A percentile compares a stretch with the other conserved stretches of the same genome.
phyloP scores from a whole-genome alignment of 2,888 invertebrate species.

The Parochlus steinenii region DNA sequence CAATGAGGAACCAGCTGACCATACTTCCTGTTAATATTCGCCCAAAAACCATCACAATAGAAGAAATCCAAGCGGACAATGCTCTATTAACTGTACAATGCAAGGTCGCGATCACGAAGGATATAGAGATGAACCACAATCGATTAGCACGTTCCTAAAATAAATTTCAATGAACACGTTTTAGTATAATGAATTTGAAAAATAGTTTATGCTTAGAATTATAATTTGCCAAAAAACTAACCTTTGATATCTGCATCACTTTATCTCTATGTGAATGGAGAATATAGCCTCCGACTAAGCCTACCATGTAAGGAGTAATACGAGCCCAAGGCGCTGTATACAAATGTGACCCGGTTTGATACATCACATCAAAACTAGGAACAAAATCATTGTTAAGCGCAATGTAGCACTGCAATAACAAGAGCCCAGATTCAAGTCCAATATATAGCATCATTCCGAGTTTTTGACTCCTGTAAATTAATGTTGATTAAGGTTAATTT shows the following conservation, averaged over 20 bases:
- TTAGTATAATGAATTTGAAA: too few species aligned
- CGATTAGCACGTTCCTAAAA: too few species aligned
- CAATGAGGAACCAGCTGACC: constrained; percentile 38
- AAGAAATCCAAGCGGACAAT: too few species aligned
- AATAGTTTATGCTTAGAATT: too few species aligned
- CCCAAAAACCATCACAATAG: too few species aligned
- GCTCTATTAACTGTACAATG: too few species aligned
- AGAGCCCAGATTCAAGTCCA: constrained; percentile 3
- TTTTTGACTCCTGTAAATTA: constrained; percentile 9
- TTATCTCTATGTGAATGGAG: constrained; percentile 23
- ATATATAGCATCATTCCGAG: constrained; percentile 11
- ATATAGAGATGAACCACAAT: too few species aligned
- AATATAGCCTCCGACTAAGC: constrained; percentile 31
- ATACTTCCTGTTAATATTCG: constrained; percentile 38
- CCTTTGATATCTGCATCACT: too few species aligned
- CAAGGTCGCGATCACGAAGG: too few species aligned
- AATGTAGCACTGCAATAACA: constrained; percentile 1
- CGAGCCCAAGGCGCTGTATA: constrained; percentile 36
- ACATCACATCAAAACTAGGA: constrained; percentile 24
- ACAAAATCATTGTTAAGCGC: constrained; percentile 11
- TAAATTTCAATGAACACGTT: too few species aligned
- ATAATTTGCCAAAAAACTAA: too few species aligned
- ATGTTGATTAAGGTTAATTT: constrained; percentile 4
- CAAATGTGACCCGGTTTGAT: constrained; percentile 28
- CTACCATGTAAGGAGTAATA: constrained; percentile 33